Conservation (phyloP, 2,888 invertebrate species). For the Chydorus sphaericus region DNA sequence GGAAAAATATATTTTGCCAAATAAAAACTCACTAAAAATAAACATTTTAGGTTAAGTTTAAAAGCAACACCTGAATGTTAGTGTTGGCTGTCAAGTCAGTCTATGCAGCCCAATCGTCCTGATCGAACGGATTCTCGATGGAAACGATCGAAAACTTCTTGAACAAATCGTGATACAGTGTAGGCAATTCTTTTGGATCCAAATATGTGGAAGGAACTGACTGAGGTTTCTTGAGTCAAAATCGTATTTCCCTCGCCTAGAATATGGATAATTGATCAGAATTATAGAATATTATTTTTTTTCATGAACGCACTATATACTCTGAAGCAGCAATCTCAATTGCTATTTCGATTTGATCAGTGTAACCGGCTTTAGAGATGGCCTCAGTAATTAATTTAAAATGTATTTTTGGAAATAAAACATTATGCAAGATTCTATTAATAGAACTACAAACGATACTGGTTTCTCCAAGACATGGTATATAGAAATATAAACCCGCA, state of each 20-base stretch:
- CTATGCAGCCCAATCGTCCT: slow-evolving; percentile 98
- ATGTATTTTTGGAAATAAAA: no score
- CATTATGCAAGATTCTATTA: no score
- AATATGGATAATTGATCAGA: neutral
- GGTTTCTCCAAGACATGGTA: no score
- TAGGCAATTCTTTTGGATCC: slow-evolving; percentile 63
- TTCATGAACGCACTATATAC: slow-evolving; percentile 28
- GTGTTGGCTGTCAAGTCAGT: slow-evolving; percentile 55
- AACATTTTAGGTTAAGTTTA: no score
- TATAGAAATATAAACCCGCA: no score
- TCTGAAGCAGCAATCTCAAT: slow-evolving; percentile 99
- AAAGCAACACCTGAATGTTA: slow-evolving; percentile 44
- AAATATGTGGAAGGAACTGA: slow-evolving; percentile 72
- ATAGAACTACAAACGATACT: no score
- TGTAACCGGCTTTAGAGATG: slow-evolving; percentile 89
- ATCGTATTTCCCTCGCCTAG: slow-evolving; percentile 54
- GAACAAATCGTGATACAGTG: slow-evolving; percentile 77
- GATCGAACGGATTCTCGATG: slow-evolving; percentile 98
- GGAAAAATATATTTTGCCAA: no score
- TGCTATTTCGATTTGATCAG: slow-evolving; percentile 89
- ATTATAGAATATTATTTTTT: neutral
- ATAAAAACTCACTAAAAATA: no score
- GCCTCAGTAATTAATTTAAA: slow-evolving; percentile 70
- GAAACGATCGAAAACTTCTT: slow-evolving; percentile 82
- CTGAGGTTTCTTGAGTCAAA: slow-evolving; percentile 90